These are phyloP conservation scores for human DNA, from an alignment of 2,113 vertebrate genomes.

Conservation along the genomic window GRCh38 chr17:78205001-78205500, in stretches of 20 bases:
- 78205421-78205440: conserved; percentile 78
- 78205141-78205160: conserved; percentile 93
- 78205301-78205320: fast-evolving
- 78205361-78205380: neutral
- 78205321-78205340: neutral
- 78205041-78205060: neutral
- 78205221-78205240: neutral
- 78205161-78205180: conserved; percentile 83
- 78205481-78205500: conserved; percentile 88
- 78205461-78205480: conserved; percentile 94
- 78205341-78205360: neutral
- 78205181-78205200: conserved; percentile 89
- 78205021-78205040: too few species aligned
- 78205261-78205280: neutral
- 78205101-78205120: conserved; percentile 95
- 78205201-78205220: neutral
- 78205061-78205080: neutral
- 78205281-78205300: fast-evolving
- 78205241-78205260: neutral
- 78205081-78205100: conserved; percentile 87
- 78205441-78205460: conserved; percentile 92
- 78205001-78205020: neutral
- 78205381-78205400: neutral
- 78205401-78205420: neutral
- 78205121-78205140: conserved; percentile 95